Conservation (phyloP, 2,888 invertebrate species). For the Drosophila atripex region DNA sequence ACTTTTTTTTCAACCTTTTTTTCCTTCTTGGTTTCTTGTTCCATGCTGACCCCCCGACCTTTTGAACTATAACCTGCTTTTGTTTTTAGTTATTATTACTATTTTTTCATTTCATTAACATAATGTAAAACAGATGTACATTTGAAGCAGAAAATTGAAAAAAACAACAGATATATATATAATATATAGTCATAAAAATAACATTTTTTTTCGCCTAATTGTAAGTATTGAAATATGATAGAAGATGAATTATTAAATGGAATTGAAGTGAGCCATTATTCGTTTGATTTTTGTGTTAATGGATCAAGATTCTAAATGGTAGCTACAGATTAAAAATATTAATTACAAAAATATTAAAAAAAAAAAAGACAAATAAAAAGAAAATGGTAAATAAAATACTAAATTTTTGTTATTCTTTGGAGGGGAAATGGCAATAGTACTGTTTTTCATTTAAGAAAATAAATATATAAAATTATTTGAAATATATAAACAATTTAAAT, state of each 20-base stretch:
- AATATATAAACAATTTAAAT: too few relatives aligned
- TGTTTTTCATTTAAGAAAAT: too few relatives aligned
- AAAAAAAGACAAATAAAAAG: constrained; percentile 17
- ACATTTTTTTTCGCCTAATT: constrained; percentile 41
- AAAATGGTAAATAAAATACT: constrained; percentile 29
- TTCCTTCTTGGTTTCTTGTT: constrained; percentile 26
- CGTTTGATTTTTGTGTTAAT: constrained; percentile 22
- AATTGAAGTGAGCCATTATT: constrained; percentile 42
- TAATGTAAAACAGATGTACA: constrained; percentile 40
- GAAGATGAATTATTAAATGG: constrained; percentile 42
- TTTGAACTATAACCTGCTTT: constrained; percentile 6
- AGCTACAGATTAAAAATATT: background rate
- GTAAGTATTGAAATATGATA: constrained; percentile 45
- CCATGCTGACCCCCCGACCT: background rate
- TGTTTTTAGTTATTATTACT: constrained; percentile 4
- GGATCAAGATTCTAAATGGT: constrained; percentile 9
- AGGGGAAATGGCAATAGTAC: too few relatives aligned
- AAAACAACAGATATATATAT: constrained; percentile 13
- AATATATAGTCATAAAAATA: constrained; percentile 27
- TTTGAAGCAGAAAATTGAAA: constrained; percentile 24
- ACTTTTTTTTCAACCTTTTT: constrained; percentile 2
- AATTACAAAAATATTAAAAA: constrained; percentile 4
- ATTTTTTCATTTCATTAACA: constrained; percentile 18
- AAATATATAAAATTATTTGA: too few relatives aligned
- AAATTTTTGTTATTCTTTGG: too few relatives aligned